Evolutionary conservation across 2,888 invertebrate genomes (phyloP).

Genomic region (Teleiodes luculella): DNA sequence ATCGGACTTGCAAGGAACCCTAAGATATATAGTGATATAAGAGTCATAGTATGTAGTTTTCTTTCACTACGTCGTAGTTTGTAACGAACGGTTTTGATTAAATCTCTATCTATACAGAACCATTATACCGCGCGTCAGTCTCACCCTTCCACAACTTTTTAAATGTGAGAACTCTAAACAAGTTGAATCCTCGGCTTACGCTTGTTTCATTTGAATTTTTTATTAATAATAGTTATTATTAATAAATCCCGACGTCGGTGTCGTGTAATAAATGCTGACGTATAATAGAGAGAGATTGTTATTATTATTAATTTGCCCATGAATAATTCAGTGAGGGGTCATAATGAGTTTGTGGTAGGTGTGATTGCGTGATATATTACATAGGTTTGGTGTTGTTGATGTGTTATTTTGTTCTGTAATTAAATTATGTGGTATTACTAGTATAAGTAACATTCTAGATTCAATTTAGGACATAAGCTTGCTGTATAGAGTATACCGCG

Average conservation of each 20-base stretch:
- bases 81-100: no score
- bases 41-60: no score
- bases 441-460: no score
- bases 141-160: slow-evolving; percentile 27
- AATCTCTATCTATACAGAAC: not conserved
- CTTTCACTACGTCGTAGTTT: no score
- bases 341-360: slow-evolving; percentile 19
- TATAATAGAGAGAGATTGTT: slow-evolving; percentile 53
- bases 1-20: no score
- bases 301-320: slow-evolving; percentile 70
- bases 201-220: slow-evolving; percentile 71
- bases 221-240: slow-evolving; percentile 56
- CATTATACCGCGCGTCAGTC: not conserved
- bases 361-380: slow-evolving; percentile 12
- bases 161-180: slow-evolving; percentile 71
- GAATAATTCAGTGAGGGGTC: slow-evolving; percentile 60
- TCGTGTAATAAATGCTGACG: slow-evolving; percentile 22
- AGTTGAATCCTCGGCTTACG: slow-evolving; percentile 57
- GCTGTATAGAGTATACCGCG: no score
- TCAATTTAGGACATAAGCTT: no score
- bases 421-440: no score
- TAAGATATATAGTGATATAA: no score
- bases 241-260: slow-evolving; percentile 39
- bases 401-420: no score
- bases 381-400: not conserved